phyloP scores from a whole-genome alignment of 1,140 invertebrate species.

The Sweltsa coloradensis region DNA sequence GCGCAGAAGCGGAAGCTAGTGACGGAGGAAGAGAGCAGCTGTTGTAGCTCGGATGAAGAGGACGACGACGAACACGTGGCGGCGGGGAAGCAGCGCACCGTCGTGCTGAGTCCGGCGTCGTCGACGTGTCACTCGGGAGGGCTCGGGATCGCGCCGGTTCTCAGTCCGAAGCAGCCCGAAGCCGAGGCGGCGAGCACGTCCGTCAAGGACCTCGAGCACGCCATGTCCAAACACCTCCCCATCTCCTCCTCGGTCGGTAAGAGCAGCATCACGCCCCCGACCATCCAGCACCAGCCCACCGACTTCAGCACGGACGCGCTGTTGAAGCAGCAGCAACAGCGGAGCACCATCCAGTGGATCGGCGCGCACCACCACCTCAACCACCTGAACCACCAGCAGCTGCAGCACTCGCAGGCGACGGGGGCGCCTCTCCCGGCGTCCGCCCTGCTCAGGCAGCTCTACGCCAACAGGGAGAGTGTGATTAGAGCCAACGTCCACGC shows the following conservation, averaged over 20 bases:
- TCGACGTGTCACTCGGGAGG: slow-evolving; percentile 36
- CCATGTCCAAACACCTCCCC: slow-evolving; percentile 91
- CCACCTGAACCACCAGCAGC: slow-evolving; percentile 47
- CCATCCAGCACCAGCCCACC: slow-evolving; percentile 49
- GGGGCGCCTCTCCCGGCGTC: slow-evolving; percentile 55
- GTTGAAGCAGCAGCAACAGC: slow-evolving; percentile 65
- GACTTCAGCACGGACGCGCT: slow-evolving; percentile 80
- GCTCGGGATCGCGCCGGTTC: not conserved
- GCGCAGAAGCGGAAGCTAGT: slow-evolving; percentile 2
- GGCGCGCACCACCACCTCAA: slow-evolving; percentile 59
- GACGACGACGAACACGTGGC: slow-evolving; percentile 35
- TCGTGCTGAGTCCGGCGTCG: slow-evolving; percentile 44
- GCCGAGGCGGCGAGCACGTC: slow-evolving; percentile 39
- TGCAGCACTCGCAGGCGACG: slow-evolving; percentile 26
- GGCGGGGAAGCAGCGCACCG: slow-evolving; percentile 10
- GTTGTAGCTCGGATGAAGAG: slow-evolving; percentile 36
- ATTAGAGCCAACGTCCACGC: slow-evolving; percentile 81
- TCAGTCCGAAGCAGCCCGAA: not conserved
- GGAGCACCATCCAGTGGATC: slow-evolving; percentile 89
- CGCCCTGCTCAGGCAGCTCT: slow-evolving; percentile 74
- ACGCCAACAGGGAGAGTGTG: slow-evolving; percentile 87
- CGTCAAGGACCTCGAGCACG: slow-evolving; percentile 86
- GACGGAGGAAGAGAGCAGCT: slow-evolving; percentile 37
- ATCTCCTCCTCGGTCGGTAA: slow-evolving; percentile 38
- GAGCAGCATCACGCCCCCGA: slow-evolving; percentile 38